Conservation (phyloP, 2,113 vertebrate genomes). For the Glaucomys volans region DNA sequence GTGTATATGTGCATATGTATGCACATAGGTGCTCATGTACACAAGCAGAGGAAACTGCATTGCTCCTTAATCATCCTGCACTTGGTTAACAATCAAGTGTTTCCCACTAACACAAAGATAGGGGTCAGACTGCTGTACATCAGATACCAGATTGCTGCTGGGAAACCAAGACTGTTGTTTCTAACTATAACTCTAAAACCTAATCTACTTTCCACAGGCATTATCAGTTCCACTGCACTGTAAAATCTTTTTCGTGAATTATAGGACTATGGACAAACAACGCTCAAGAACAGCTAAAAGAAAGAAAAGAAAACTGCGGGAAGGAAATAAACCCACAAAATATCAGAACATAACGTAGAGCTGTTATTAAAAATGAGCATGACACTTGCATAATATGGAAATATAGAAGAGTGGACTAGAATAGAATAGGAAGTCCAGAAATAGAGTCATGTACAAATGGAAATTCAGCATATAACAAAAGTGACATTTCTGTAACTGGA, state of each 20-base stretch:
- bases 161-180: background rate
- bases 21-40: background rate
- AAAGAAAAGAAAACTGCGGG: background rate
- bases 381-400: background rate
- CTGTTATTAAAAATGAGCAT: background rate
- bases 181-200: background rate
- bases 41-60: accelerated
- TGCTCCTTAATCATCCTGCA: background rate
- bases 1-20: too few relatives aligned
- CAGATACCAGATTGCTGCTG: background rate
- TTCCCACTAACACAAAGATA: too few relatives aligned
- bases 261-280: background rate
- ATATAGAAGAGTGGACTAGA: background rate
- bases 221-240: background rate
- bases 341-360: background rate
- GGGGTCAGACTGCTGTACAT: too few relatives aligned
- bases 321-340: background rate
- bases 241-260: background rate
- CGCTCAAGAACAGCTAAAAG: background rate
- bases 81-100: background rate
- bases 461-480: background rate
- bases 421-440: background rate
- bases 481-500: background rate
- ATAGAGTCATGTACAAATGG: background rate
- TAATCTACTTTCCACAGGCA: background rate